Base-by-base conservation (phyloP, 1,140 invertebrate species). In the Marisa cornuarietis region DNA sequence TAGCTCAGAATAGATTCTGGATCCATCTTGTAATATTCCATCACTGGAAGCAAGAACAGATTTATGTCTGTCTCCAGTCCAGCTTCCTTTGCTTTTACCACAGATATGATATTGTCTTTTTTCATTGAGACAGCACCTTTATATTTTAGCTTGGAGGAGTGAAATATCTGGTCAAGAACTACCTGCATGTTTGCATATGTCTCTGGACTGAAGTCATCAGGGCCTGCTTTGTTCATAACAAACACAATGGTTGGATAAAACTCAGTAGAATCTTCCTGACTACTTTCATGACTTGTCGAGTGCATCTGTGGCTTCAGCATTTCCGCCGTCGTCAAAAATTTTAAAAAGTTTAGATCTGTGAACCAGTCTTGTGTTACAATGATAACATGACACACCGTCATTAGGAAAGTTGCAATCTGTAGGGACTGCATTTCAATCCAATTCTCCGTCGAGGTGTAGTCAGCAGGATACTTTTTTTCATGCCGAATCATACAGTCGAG, bases 371-470 rank as follows among this genome's bases (percentile, higher is more conserved):
- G 94, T 0, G 96, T 94, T 71, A 96, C 93, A 77, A 98, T 93
- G 9, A 98, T 92, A 0, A 97, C 93, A 90, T 98, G 96, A 87
- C 96, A 97, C n/a, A 97, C 94, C 20, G 95, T 95, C 90, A 97
- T 94, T 49, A 98, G 89, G 89, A 96, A 96, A 14, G 96, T 94
- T 42, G 95, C 93, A 72, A 96, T 92, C 88, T 98, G 96, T 26
- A 97, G 89, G 22, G 94, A 94, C 82, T 95, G 84, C 76, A 89
- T 91, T 88, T 95, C 94, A 74, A 94, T 91, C 86, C 93, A 93
- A 82, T 93, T 93, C 88, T 95, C 94, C 31, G 92, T 90, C 54
- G 92, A 93, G 20, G 90, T 89, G 89, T 93, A 94, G 82, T 95
- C 94, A 76, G 91, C 89, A 10, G 92, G 86, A 58, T 90, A 88